Percentiles rank a stretch among this genome's conserved stretches.
Evolutionary conservation across 2,797 vertebrate genomes (phyloP).

Genomic region (Bovichtus variegatus): DNA sequence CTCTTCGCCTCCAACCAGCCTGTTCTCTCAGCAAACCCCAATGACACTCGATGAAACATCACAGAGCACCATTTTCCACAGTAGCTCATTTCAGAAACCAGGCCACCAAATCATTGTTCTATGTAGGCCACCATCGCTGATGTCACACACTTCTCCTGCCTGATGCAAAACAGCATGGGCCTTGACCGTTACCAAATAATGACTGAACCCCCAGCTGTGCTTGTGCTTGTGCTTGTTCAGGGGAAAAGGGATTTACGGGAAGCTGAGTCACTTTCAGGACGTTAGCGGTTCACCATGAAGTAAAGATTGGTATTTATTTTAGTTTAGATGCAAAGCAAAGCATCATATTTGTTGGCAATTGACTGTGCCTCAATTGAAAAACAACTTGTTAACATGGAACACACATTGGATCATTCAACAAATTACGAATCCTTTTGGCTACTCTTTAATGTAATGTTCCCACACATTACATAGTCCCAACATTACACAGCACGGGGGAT

Average conservation of each 20-base stretch:
- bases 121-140: slow-evolving; percentile 69
- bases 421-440: neutral
- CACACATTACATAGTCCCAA: neutral
- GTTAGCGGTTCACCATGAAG: slow-evolving; percentile 7
- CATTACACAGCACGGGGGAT: neutral
- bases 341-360: neutral
- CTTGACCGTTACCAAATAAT: slow-evolving; percentile 50
- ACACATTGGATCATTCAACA: neutral
- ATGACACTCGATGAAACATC: slow-evolving; percentile 44
- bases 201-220: slow-evolving; percentile 46
- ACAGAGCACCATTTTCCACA: slow-evolving; percentile 47
- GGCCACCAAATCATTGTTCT: slow-evolving; percentile 66
- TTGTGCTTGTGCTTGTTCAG: slow-evolving; percentile 18
- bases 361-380: neutral
- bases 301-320: slow-evolving; percentile 2
- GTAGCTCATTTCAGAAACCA: slow-evolving; percentile 52
- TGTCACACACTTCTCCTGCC: slow-evolving; percentile 52
- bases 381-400: neutral
- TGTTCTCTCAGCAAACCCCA: slow-evolving; percentile 57
- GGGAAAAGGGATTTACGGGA: slow-evolving; percentile 44
- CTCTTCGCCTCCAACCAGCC: slow-evolving; percentile 3
- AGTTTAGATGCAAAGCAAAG: neutral
- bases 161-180: slow-evolving; percentile 57
- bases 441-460: neutral
- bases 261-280: slow-evolving; percentile 58